Evolutionary conservation across 1,140 invertebrate species (phyloP).

Genomic region (Laodelphax striatellus): DNA sequence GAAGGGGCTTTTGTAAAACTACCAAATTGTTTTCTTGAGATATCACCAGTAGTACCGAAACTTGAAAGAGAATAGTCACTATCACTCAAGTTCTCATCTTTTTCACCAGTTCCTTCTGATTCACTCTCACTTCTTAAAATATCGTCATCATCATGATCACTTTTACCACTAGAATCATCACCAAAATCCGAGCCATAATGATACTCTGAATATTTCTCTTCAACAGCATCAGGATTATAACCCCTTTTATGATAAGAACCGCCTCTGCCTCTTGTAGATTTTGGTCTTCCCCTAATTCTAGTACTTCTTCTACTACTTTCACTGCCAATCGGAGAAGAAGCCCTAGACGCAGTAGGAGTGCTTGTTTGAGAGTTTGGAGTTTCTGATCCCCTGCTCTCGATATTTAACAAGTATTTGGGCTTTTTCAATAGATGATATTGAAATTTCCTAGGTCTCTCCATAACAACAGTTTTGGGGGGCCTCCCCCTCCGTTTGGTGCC

Average conservation of each 20-base stretch:
- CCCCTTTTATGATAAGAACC: slow-evolving; percentile 44
- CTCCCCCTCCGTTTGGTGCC: slow-evolving; percentile 75
- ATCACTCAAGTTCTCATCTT: slow-evolving; percentile 56
- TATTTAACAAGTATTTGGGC: slow-evolving; percentile 72
- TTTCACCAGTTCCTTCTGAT: slow-evolving; percentile 47
- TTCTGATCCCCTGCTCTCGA: slow-evolving; percentile 47
- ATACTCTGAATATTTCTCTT: slow-evolving; percentile 73
- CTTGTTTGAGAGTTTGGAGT: slow-evolving; percentile 50
- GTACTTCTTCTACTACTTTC: slow-evolving; percentile 53
- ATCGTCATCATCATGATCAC: slow-evolving; percentile 57
- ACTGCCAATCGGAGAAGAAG: slow-evolving; percentile 58
- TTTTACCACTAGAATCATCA: slow-evolving; percentile 70
- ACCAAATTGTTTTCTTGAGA: slow-evolving; percentile 38
- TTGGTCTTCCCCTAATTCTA: slow-evolving; percentile 28
- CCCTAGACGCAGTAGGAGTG: slow-evolving; percentile 62
- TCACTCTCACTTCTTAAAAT: slow-evolving; percentile 50
- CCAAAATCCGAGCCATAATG: slow-evolving; percentile 84
- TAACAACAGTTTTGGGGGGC: slow-evolving; percentile 74
- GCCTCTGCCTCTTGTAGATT: slow-evolving; percentile 27
- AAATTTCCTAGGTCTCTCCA: slow-evolving; percentile 71
- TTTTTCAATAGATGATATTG: slow-evolving; percentile 82
- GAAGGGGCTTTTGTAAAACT: slow-evolving; percentile 48
- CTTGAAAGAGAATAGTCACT: slow-evolving; percentile 74
- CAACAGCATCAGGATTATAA: slow-evolving; percentile 58
- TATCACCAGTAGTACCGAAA: slow-evolving; percentile 55